Percentiles rank a stretch among this genome's conserved stretches.
Conservation (phyloP, 2,113 vertebrate species). For the Pheucticus melanocephalus region DNA sequence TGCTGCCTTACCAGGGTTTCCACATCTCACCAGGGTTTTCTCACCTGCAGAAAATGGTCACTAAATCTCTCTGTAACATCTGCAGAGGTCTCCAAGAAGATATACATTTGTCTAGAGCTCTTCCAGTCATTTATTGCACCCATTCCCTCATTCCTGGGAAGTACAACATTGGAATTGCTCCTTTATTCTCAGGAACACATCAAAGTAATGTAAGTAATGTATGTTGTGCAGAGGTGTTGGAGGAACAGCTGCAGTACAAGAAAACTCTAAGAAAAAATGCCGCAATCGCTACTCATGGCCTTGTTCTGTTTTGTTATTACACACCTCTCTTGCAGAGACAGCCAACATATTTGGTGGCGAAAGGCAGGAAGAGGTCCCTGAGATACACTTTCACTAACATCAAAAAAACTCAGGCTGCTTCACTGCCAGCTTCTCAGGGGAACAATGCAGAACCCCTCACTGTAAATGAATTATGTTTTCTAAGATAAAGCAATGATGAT, state of each 20-base stretch:
- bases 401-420: not conserved
- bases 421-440: not conserved
- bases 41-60: not conserved
- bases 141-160: not conserved
- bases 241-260: not conserved
- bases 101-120: not conserved
- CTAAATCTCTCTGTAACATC: not conserved
- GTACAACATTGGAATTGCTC: not conserved
- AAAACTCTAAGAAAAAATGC: not conserved
- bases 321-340: not conserved
- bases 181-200: not conserved
- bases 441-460: not conserved
- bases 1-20: not conserved
- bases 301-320: not conserved
- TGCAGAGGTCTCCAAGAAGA: not conserved
- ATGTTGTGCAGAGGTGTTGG: not conserved
- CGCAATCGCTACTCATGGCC: not conserved
- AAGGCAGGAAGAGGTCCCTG: not conserved
- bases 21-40: not conserved
- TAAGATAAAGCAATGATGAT: not conserved
- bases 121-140: not conserved
- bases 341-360: not conserved
- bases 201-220: not conserved
- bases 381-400: not conserved
- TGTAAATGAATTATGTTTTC: not conserved